Percentiles rank a stretch among this genome's conserved stretches.
Evolutionary conservation across 2,888 invertebrate species (phyloP).

Genomic region (Subacronicta megacephala): DNA sequence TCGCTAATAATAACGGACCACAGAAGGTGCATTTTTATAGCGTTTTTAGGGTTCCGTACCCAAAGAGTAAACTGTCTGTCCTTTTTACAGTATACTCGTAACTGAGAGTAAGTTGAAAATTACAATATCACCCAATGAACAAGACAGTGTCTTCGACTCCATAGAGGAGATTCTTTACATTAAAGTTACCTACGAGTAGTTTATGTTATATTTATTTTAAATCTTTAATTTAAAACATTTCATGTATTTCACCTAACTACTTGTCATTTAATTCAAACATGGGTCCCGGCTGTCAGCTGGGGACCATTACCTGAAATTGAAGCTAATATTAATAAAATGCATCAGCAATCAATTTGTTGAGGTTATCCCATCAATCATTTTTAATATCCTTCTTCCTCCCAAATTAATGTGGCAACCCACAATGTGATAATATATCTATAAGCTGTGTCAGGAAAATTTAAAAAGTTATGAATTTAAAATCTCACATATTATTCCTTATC

Average conservation of each 20-base stretch:
- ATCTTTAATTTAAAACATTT: slow-evolving; percentile 44
- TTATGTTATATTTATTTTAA: slow-evolving; percentile 34
- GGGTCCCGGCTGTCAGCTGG: slow-evolving; percentile 73
- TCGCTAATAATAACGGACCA: too few species aligned
- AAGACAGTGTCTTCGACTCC: slow-evolving; percentile 51
- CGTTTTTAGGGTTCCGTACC: too few species aligned
- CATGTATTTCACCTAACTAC: slow-evolving; percentile 56
- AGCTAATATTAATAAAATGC: slow-evolving; percentile 32
- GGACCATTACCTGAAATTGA: slow-evolving; percentile 75
- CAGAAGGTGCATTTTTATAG: too few species aligned
- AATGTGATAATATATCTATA: too few species aligned
- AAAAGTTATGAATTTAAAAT: too few species aligned
- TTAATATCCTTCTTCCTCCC: neutral
- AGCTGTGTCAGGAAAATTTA: too few species aligned
- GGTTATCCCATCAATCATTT: neutral
- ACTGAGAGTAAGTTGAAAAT: too few species aligned
- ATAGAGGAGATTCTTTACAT: slow-evolving; percentile 19
- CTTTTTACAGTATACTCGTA: too few species aligned
- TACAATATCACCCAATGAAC: slow-evolving; percentile 12
- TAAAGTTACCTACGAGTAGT: slow-evolving; percentile 37
- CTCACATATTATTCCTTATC: too few species aligned
- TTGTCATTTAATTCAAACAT: slow-evolving; percentile 65
- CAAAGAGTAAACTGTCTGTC: too few species aligned
- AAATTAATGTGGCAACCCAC: too few species aligned
- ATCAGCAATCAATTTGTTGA: slow-evolving; percentile 20